Evolutionary conservation across 2,113 vertebrate genomes (phyloP).

Genomic region (Hassar affinis): DNA sequence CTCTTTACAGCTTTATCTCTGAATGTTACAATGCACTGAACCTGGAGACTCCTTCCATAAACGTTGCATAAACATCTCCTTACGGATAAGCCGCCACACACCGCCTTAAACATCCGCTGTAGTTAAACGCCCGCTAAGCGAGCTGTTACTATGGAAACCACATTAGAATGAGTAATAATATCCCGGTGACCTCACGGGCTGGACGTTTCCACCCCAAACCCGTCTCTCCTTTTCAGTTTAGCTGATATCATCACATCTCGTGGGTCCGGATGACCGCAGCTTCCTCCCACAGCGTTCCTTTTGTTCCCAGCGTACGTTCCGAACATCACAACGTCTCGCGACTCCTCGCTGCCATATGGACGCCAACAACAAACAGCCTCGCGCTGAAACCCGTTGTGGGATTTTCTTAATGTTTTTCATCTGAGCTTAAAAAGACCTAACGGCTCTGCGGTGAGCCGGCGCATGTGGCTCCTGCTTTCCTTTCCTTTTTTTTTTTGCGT

Average conservation of each 20-base stretch:
- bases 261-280: slow-evolving; percentile 81
- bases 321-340: slow-evolving; percentile 55
- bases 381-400: slow-evolving; percentile 86
- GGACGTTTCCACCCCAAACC: slow-evolving; percentile 59
- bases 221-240: slow-evolving; percentile 79
- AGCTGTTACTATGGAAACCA: not conserved
- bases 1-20: not conserved
- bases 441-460: slow-evolving; percentile 86
- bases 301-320: slow-evolving; percentile 82
- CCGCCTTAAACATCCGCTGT: not conserved
- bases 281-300: slow-evolving; percentile 85
- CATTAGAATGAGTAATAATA: not conserved
- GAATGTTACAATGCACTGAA: not conserved
- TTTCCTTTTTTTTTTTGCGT: slow-evolving; percentile 64
- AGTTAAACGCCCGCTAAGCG: not conserved
- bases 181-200: slow-evolving; percentile 13
- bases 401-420: slow-evolving; percentile 93
- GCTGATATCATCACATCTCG: slow-evolving; percentile 80
- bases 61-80: not conserved
- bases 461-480: slow-evolving; percentile 80
- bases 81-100: not conserved
- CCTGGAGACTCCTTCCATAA: not conserved
- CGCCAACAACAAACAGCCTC: slow-evolving; percentile 88
- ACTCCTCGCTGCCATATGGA: slow-evolving; percentile 80
- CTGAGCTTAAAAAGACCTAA: slow-evolving; percentile 90